Evolutionary conservation across 2,113 vertebrate genomes (phyloP), one percentile per base, ranked within the genome.

Genomic region (Chaenocephalus aceratus): DNA sequence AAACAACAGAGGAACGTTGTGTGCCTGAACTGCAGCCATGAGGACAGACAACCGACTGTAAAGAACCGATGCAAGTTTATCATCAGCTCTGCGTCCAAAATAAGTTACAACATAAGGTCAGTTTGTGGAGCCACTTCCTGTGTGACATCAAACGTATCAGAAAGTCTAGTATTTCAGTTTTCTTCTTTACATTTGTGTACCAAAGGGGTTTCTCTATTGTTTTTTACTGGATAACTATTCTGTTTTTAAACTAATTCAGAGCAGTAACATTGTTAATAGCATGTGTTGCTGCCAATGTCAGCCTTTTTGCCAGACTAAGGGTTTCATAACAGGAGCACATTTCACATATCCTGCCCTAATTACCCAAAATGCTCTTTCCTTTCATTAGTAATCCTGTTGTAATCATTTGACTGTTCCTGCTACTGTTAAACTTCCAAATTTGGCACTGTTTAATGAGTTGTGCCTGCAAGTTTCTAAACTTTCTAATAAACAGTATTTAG

Each of bases 301-400:
- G 34, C 4, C 54, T 69, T 58, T 77, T 65, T 63, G 21, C 13
- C 54, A 73, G 54, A 53, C 10, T 53, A 34, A 80, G 41, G 23
- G 66, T 90, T 90, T 90, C 88, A 82, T 70, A 88, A 79, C n/a
- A 34, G 16, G 13, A 54, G 59, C 44, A 63, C 12, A 64, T 41
- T 16, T 58, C 44, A 26, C 59, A 74, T 78, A 75, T 46, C 67
- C 69, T 91, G 86, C 56, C 80, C 89, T 80, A 86, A 77, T 84
- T 88, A 84, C 48, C 78, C 34, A 11, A 88, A 85, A 88, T 60
- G 66, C 64, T 78, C 56, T 75, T 89, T 84, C 46, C 70, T 80
- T 70, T 59, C 2, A 71, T 78, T 80, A 53, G 6, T 86, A 89
- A 90, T 91, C 86, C 82, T 69, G n/a, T 48, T 61, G 16, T 75